Evolutionary conservation across 1,140 invertebrate species (phyloP).

Genomic region (Aphaenogaster ashmeadi): DNA sequence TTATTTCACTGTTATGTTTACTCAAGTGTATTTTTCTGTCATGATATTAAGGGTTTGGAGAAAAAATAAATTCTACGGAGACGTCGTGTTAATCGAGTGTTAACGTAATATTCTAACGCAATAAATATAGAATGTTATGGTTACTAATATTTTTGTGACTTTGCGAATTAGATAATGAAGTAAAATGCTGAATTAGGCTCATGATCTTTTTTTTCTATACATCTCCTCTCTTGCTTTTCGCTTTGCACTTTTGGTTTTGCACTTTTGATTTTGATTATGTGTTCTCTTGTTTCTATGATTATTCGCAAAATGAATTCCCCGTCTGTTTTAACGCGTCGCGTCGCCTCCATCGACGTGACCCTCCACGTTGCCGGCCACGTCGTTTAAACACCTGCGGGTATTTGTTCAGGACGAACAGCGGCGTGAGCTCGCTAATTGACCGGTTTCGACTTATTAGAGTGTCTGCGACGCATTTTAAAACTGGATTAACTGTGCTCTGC

Average conservation of each 20-base stretch:
- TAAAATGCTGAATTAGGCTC: neutral
- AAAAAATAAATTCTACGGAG: neutral
- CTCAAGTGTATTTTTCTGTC: neutral
- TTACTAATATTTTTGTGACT: neutral
- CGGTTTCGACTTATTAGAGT: constrained; percentile 84
- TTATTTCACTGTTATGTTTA: constrained; percentile 40
- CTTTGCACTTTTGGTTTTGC: neutral
- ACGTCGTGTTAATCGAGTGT: neutral
- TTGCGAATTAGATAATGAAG: neutral
- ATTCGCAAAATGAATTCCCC: constrained; percentile 47
- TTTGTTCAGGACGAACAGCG: constrained; percentile 82
- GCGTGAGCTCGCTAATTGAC: constrained; percentile 81
- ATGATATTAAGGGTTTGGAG: constrained; percentile 8
- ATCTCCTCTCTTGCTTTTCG: neutral
- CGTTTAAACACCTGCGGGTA: constrained; percentile 83
- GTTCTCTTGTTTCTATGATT: constrained; percentile 28
- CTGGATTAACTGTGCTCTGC: constrained; percentile 70
- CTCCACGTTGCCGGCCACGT: constrained; percentile 67
- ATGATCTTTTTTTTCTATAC: neutral
- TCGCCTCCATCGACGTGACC: constrained; percentile 56
- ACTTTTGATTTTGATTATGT: neutral
- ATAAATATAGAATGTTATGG: neutral
- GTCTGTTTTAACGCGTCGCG: constrained; percentile 32
- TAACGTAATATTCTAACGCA: neutral
- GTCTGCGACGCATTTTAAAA: constrained; percentile 81